A percentile compares a stretch with the other conserved stretches of the same genome.
Evolutionary conservation across 2,797 vertebrate genomes (phyloP).

Genomic region (Malacoraja senta): DNA sequence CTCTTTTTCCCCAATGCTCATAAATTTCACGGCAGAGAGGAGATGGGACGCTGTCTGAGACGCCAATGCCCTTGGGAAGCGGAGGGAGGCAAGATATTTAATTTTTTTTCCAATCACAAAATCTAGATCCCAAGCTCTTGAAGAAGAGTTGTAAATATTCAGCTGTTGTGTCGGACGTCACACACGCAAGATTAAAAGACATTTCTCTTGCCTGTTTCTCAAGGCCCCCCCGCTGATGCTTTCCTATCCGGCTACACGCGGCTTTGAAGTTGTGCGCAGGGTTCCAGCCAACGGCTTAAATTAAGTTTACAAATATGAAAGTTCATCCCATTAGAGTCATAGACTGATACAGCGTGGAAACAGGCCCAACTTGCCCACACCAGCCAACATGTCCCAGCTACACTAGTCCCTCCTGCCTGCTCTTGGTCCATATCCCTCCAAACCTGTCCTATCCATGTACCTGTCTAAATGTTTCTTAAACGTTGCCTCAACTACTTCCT

Average conservation of each 20-base stretch:
- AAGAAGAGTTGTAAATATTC: slow-evolving; percentile 2
- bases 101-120: slow-evolving; percentile 6
- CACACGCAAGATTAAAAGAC: not conserved
- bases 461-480: too few species aligned
- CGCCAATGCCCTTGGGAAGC: not conserved
- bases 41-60: not conserved
- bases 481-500: too few species aligned
- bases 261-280: too few species aligned
- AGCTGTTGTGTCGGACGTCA: not conserved
- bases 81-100: not conserved
- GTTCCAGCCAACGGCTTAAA: too few species aligned
- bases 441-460: too few species aligned
- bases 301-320: too few species aligned
- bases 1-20: not conserved
- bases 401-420: too few species aligned
- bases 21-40: not conserved
- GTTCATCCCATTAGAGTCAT: too few species aligned
- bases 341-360: too few species aligned
- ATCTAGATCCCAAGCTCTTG: not conserved
- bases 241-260: not conserved
- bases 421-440: too few species aligned
- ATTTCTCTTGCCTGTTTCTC: not conserved
- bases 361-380: too few species aligned
- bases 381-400: too few species aligned
- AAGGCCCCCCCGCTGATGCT: not conserved